Percentiles rank a stretch among this genome's conserved stretches.
Conservation (phyloP, 2,888 invertebrate genomes). For the Tuta absoluta region DNA sequence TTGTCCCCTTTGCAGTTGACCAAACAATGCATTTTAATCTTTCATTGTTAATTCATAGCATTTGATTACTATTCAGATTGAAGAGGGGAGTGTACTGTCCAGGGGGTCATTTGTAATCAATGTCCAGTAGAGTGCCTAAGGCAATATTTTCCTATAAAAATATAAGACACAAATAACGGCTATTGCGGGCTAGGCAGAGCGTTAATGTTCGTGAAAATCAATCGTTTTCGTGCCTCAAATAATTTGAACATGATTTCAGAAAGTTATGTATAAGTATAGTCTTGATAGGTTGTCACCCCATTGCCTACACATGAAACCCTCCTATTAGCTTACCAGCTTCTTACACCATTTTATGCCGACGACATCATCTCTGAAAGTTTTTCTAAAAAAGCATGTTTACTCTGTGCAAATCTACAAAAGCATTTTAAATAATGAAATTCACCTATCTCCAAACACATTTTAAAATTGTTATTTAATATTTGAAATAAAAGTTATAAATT, state of each 20-base stretch:
- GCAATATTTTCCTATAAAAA: background rate
- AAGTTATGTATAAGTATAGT: no score
- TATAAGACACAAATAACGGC: no score
- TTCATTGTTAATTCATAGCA: constrained; percentile 52
- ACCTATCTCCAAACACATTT: no score
- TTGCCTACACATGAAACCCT: background rate
- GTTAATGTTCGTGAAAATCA: no score
- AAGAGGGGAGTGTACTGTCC: constrained; percentile 50
- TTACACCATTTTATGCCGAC: no score
- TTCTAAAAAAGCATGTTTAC: no score
- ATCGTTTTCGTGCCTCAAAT: no score
- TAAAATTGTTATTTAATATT: background rate
- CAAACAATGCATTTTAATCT: background rate
- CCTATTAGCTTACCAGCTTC: background rate
- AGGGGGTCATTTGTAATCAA: constrained; percentile 63
- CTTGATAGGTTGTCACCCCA: background rate
- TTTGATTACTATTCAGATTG: constrained; percentile 78
- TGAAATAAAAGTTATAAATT: background rate
- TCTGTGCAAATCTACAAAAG: no score
- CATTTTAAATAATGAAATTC: no score
- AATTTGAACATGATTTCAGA: no score
- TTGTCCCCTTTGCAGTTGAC: background rate
- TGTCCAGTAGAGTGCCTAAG: constrained; percentile 42
- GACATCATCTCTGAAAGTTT: no score
- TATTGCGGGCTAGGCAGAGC: no score